phyloP scores from a whole-genome alignment of 2,888 invertebrate genomes.

The Pantelozetes paolii region DNA sequence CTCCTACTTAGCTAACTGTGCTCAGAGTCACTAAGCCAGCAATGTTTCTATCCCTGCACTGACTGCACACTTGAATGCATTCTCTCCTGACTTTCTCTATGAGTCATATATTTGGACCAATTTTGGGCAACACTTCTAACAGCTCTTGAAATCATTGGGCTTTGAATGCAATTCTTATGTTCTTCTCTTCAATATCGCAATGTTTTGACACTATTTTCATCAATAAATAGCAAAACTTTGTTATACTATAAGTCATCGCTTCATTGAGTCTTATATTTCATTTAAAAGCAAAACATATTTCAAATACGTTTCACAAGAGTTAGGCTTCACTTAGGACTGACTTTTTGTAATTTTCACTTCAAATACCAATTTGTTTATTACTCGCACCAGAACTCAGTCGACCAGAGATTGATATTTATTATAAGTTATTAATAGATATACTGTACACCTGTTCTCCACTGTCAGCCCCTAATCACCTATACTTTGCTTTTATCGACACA shows the following conservation, averaged over 20 bases:
- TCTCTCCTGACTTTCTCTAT: conserved; percentile 28
- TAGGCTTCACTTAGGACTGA: neutral
- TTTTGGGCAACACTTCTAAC: conserved; percentile 19
- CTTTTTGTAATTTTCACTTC: neutral
- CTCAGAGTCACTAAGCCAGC: neutral
- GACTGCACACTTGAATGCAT: conserved; percentile 10
- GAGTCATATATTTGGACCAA: conserved; percentile 31
- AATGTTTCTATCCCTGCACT: neutral
- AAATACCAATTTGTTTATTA: conserved; percentile 29
- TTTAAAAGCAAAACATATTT: conserved; percentile 23
- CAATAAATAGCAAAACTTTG: conserved; percentile 34
- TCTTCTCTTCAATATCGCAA: neutral
- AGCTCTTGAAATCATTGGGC: neutral
- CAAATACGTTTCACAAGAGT: neutral
- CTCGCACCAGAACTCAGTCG: conserved; percentile 3
- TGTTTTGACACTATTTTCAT: conserved; percentile 33
- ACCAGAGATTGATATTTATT: conserved; percentile 27
- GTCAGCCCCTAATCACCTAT: no score
- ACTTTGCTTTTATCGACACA: neutral
- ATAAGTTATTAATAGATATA: neutral
- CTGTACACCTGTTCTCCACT: no score
- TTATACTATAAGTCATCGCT: neutral
- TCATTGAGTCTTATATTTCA: conserved; percentile 23
- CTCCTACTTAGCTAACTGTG: neutral
- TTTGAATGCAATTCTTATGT: neutral